Base-by-base conservation (phyloP, 1,140 invertebrate genomes). In the Subanguina moxae region DNA sequence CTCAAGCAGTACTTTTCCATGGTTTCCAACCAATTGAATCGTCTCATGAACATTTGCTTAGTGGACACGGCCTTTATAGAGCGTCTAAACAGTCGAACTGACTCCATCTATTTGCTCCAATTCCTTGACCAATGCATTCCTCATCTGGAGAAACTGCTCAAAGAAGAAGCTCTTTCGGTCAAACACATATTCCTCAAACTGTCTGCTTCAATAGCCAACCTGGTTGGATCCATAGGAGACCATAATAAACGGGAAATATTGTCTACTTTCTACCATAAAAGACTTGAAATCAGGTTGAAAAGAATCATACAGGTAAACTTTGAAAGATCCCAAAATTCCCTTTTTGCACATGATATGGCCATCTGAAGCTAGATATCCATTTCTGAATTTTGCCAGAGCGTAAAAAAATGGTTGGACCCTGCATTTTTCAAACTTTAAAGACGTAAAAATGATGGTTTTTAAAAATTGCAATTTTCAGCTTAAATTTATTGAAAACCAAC, bases 181-280 rank as follows among this genome's bases (percentile, higher is more conserved):
- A 78, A 79, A 45, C 75, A 67, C 43, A 45, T 76, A 15, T 76
- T 76, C 25, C 45, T 69, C 11, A 76, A 76, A 48, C 19, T 78
- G 11, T 30, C 76, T 9, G 62, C 43, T 13, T 68, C 71, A 1
- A 62, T 75, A 23, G 30, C 13, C 9, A 62, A 73, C 25, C 17
- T 73, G 0, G 23, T 75, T 19, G 23, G 27, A 11, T n/a, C 57
- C 32, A 61, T 56, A 46, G n/a, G 13, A 13, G 38, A 75, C 17
- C 25, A 8, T 1, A 58, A 17, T n/a, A 75, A 74, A 21, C 13
- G 48, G 9, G 52, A 64, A 13, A 56, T 27, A 23, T 38, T 76
- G 9, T 67, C 58, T 1, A 42, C 32, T 0, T 76, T 78, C 58
- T 76, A 76, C 57, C 75, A 78, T 46, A 62, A 64, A 64, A 58